These are phyloP conservation scores for Microhierax caerulescens DNA, from an alignment of 2,797 vertebrate genomes.

Conservation along the genomic window DNA sequence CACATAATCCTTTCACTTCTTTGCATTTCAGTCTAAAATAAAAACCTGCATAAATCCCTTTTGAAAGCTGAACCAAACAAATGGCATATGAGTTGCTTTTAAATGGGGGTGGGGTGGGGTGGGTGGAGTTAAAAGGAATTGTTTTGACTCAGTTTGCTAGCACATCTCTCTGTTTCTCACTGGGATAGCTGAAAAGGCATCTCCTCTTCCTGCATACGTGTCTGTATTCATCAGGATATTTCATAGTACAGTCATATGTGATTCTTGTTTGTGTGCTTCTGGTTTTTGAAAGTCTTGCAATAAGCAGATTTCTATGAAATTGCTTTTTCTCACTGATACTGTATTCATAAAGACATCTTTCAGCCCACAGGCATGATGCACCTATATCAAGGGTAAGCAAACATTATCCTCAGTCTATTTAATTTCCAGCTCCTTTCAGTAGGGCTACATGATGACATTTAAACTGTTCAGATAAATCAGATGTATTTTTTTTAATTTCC, in stretches of 20 bases:
- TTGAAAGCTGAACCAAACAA: neutral
- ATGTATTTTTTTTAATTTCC: neutral
- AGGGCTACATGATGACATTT: neutral
- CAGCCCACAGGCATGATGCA: neutral
- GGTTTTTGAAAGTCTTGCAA: neutral
- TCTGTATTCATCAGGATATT: neutral
- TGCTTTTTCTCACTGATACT: neutral
- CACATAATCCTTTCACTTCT: neutral
- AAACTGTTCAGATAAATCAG: neutral
- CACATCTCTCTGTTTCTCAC: neutral
- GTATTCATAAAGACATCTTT: neutral
- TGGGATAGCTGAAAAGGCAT: neutral
- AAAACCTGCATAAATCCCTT: neutral
- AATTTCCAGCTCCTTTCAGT: neutral
- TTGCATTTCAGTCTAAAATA: neutral
- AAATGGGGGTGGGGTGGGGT: too few relatives aligned
- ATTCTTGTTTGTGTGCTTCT: neutral
- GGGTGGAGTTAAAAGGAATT: neutral
- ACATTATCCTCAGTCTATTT: neutral
- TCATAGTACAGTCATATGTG: neutral
- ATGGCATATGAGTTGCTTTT: neutral
- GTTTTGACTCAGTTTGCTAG: neutral
- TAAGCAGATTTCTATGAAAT: neutral
- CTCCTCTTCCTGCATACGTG: fast-evolving
- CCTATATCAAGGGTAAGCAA: neutral